Evolutionary conservation across 2,113 vertebrate genomes (phyloP).

Genomic region (Gnathonemus longibarbis): DNA sequence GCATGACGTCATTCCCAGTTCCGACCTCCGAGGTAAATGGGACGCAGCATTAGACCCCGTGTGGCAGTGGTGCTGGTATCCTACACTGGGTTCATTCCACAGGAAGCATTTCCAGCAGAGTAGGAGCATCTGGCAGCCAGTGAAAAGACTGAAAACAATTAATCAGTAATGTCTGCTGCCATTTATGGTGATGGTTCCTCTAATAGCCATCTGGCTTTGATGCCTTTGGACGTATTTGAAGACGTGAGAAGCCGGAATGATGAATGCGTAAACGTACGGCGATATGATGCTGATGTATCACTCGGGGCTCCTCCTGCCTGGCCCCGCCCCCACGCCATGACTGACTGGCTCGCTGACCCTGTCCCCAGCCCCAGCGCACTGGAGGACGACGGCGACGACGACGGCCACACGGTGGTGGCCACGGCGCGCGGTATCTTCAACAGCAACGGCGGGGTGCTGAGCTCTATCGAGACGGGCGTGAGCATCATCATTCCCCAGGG

Average conservation of each 20-base stretch:
- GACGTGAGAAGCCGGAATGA: background rate
- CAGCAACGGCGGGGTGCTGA: constrained; percentile 88
- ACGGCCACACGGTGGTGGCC: constrained; percentile 92
- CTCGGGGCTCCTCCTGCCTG: background rate
- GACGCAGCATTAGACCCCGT: background rate
- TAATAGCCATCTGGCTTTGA: background rate
- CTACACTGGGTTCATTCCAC: background rate
- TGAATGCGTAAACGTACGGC: background rate
- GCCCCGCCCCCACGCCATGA: background rate
- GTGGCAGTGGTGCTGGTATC: background rate
- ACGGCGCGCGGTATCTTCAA: constrained; percentile 93
- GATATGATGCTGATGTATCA: background rate
- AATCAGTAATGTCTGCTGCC: background rate
- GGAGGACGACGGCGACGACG: constrained; percentile 92
- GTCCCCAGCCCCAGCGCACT: constrained; percentile 76
- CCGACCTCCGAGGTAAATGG: background rate
- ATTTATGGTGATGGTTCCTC: background rate
- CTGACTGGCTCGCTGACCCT: background rate
- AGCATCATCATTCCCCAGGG: constrained; percentile 98
- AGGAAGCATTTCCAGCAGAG: background rate
- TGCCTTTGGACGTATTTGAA: background rate
- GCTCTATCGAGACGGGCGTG: constrained; percentile 96
- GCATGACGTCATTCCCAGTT: too few species aligned
- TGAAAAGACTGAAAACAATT: background rate
- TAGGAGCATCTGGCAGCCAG: background rate